Evolutionary conservation across 2,888 invertebrate species (phyloP).

Genomic region (Ophonus ardosiacus): DNA sequence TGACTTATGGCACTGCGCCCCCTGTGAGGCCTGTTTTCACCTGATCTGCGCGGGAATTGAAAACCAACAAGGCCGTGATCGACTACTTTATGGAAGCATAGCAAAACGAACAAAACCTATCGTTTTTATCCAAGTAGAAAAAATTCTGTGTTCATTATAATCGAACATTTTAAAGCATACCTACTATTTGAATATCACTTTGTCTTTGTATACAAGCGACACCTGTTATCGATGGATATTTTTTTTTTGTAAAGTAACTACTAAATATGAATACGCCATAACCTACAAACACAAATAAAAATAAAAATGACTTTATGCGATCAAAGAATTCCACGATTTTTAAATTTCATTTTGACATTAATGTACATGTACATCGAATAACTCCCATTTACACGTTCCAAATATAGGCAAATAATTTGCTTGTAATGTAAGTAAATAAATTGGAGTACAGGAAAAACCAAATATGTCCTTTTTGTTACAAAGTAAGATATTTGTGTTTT

Average conservation of each 20-base stretch:
- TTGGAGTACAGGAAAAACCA: no score
- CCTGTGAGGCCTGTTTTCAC: slow-evolving; percentile 18
- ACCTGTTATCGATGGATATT: not conserved
- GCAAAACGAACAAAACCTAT: not conserved
- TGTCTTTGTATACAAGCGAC: not conserved
- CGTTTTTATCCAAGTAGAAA: not conserved
- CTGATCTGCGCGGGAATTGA: slow-evolving; percentile 27
- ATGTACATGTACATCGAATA: no score
- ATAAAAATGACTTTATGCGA: not conserved
- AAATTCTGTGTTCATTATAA: not conserved
- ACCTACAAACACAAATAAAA: not conserved
- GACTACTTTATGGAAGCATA: not conserved
- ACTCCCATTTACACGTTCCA: no score
- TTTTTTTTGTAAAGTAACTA: not conserved
- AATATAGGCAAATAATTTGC: no score
- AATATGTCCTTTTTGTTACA: no score
- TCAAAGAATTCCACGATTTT: no score
- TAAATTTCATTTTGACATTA: no score
- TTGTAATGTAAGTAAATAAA: no score
- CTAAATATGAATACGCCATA: not conserved
- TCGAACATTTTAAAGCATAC: not conserved
- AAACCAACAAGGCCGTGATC: not conserved
- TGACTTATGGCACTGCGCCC: slow-evolving; percentile 31
- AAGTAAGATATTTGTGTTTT: no score
- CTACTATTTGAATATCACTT: not conserved